Conservation (phyloP, 1,140 invertebrate species). For the Pseudachorutes palmiensis region DNA sequence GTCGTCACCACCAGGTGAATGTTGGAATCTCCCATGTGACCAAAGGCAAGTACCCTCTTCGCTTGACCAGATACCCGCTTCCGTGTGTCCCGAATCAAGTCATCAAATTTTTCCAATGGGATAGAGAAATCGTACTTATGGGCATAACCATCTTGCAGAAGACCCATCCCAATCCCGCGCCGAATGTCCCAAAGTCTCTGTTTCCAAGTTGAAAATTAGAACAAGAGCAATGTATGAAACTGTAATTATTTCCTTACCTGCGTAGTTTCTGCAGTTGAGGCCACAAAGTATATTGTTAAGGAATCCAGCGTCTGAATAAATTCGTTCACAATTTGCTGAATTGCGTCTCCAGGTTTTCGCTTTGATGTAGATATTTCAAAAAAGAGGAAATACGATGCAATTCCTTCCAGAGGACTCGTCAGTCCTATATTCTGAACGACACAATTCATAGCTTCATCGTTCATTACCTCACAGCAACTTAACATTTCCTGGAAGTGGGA, state of each 20-base stretch:
- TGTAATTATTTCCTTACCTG: neutral
- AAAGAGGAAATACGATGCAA: conserved; percentile 74
- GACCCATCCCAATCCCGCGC: conserved; percentile 73
- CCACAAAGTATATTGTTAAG: neutral
- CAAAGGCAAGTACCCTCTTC: conserved; percentile 57
- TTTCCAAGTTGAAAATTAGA: conserved; percentile 39
- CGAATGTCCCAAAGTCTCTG: conserved; percentile 72
- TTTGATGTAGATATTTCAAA: conserved; percentile 71
- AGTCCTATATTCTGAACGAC: conserved; percentile 54
- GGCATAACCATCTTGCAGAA: conserved; percentile 72
- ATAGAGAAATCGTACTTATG: conserved; percentile 95
- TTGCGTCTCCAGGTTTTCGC: neutral
- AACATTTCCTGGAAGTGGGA: conserved; percentile 72
- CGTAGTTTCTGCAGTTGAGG: neutral
- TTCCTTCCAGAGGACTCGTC: conserved; percentile 52
- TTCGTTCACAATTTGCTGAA: neutral
- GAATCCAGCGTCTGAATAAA: neutral
- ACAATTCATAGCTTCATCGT: conserved; percentile 56
- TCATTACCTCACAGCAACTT: conserved; percentile 73
- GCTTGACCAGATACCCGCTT: conserved; percentile 48
- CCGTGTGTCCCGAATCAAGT: conserved; percentile 63
- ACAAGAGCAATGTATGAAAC: neutral
- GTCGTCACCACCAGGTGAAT: conserved; percentile 80
- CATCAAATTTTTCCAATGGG: conserved; percentile 71
- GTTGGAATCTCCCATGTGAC: conserved; percentile 83